Conservation (phyloP, 2,797 vertebrate species). For the Micropoecilia bifurca region DNA sequence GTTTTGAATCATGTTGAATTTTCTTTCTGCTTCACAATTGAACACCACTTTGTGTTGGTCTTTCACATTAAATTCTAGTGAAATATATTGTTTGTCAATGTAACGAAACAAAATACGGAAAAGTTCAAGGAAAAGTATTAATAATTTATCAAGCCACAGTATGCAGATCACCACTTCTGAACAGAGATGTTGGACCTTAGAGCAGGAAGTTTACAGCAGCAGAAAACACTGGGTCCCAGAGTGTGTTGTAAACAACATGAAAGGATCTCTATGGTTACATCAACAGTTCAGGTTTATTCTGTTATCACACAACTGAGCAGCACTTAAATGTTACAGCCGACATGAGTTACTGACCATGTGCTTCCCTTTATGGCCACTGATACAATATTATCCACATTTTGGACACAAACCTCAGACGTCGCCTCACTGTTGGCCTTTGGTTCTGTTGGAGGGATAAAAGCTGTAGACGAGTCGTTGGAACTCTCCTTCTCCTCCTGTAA, state of each 20-base stretch:
- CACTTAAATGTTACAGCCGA: not conserved
- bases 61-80: no score
- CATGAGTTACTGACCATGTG: not conserved
- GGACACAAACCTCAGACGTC: constrained; percentile 70
- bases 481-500: constrained; percentile 90
- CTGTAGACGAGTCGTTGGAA: constrained; percentile 95
- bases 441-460: constrained; percentile 89
- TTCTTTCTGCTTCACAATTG: no score
- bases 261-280: not conserved
- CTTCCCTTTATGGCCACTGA: not conserved
- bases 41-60: no score
- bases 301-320: not conserved
- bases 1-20: no score
- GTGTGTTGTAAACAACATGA: not conserved
- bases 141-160: not conserved
- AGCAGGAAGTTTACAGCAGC: not conserved
- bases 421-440: constrained; percentile 84
- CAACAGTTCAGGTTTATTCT: not conserved
- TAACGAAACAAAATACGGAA: no score
- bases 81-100: no score
- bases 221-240: not conserved
- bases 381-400: not conserved
- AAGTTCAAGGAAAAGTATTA: no score
- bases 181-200: not conserved
- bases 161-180: not conserved